Conservation (phyloP, 2,888 invertebrate species). For the Eupithecia abbreviata region DNA sequence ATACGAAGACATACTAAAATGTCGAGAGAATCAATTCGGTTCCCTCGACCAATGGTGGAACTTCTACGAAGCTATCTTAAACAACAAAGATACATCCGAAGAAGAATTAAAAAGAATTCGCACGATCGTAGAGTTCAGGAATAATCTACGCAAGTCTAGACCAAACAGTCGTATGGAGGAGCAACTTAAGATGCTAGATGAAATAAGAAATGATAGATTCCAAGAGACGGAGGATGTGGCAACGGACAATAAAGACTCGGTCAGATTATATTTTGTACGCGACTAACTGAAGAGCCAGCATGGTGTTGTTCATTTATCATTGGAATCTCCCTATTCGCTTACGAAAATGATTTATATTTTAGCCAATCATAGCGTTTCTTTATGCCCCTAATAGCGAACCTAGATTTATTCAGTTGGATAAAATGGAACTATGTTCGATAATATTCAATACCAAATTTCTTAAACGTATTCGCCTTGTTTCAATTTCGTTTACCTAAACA, state of each 20-base stretch:
- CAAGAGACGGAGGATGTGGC: slow-evolving; percentile 67
- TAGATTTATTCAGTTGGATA: background rate
- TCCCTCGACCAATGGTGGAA: slow-evolving; percentile 80
- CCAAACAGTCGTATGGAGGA: slow-evolving; percentile 74
- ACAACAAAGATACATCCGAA: slow-evolving; percentile 59
- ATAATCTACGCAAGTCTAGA: slow-evolving; percentile 55
- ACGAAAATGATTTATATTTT: slow-evolving; percentile 5
- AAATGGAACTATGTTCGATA: background rate
- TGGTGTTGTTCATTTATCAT: slow-evolving; percentile 42
- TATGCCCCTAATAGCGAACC: background rate
- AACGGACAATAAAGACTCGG: slow-evolving; percentile 70
- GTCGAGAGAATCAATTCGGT: slow-evolving; percentile 75
- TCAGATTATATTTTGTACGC: slow-evolving; percentile 61
- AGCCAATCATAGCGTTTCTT: background rate
- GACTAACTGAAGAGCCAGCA: slow-evolving; percentile 44
- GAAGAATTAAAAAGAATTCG: slow-evolving; percentile 64
- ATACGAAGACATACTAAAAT: slow-evolving; percentile 75
- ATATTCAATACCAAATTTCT: background rate
- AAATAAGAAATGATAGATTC: slow-evolving; percentile 68
- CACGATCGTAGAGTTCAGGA: slow-evolving; percentile 61
- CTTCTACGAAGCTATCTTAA: slow-evolving; percentile 73
- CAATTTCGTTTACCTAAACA: background rate
- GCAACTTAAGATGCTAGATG: slow-evolving; percentile 70
- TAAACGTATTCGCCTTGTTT: background rate
- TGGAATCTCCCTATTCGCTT: slow-evolving; percentile 1